Percentiles rank a stretch among this genome's conserved stretches.
phyloP scores from a whole-genome alignment of 2,888 invertebrate genomes.

The Phorcus lineatus region DNA sequence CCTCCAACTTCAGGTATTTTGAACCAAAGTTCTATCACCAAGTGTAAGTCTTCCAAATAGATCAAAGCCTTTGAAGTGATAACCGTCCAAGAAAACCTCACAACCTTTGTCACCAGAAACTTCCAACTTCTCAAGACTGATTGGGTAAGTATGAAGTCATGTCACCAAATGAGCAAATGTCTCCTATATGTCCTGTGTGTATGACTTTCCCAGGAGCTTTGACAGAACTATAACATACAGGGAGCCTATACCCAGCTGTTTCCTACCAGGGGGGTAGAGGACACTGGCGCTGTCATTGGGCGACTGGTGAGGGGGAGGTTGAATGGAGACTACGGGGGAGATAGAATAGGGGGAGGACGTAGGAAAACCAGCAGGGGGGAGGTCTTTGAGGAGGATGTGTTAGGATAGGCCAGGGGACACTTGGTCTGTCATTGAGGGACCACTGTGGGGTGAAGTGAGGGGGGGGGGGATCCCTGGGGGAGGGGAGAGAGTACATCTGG shows the following conservation, averaged over 20 bases:
- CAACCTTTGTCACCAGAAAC: too few relatives aligned
- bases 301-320: background rate
- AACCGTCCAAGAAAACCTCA: too few relatives aligned
- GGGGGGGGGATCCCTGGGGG: background rate
- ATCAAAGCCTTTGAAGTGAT: too few relatives aligned
- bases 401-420: too few relatives aligned
- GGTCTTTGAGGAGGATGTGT: background rate
- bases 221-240: background rate
- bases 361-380: background rate
- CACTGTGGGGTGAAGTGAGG: background rate
- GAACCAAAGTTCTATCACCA: too few relatives aligned
- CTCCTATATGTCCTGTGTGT: too few relatives aligned
- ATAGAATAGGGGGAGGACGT: background rate
- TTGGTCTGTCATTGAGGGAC: background rate
- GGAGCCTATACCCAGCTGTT: background rate
- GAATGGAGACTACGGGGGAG: background rate
- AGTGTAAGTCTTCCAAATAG: too few relatives aligned
- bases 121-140: too few relatives aligned
- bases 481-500: background rate
- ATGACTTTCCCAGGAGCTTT: background rate
- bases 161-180: too few relatives aligned
- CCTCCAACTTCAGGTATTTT: too few relatives aligned
- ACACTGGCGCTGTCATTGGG: conserved; percentile 1
- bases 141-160: too few relatives aligned
- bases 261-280: background rate